Evolutionary conservation across 1,140 invertebrate genomes (phyloP).

Genomic region (Brachystomella parvula): DNA sequence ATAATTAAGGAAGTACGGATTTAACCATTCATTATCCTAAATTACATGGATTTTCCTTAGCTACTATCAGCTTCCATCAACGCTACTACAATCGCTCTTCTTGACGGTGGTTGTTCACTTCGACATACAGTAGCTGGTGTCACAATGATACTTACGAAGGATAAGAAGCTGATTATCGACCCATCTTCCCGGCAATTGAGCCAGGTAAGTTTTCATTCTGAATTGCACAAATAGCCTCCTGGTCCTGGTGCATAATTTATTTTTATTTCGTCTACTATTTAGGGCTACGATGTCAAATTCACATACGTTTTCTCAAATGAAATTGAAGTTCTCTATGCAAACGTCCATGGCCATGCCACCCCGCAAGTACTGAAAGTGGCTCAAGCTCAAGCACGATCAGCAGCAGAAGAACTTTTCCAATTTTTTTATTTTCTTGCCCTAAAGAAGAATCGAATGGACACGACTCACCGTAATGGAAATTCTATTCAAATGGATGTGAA

Average conservation of each 20-base stretch:
- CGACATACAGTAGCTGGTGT: slow-evolving; percentile 24
- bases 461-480: no score
- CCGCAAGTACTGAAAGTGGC: neutral
- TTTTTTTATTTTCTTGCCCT: neutral
- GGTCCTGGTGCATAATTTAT: neutral
- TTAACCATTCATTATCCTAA: slow-evolving; percentile 7
- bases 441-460: neutral
- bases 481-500: no score
- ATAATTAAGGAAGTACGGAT: slow-evolving; percentile 6
- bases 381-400: neutral
- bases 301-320: slow-evolving; percentile 21
- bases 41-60: slow-evolving; percentile 16
- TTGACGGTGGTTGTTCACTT: slow-evolving; percentile 29
- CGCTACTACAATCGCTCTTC: slow-evolving; percentile 19
- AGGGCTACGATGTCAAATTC: slow-evolving; percentile 17
- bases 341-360: slow-evolving; percentile 16
- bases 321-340: slow-evolving; percentile 11
- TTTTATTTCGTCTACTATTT: neutral
- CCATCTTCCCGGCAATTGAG: slow-evolving; percentile 21
- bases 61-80: slow-evolving; percentile 26
- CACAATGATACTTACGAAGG: slow-evolving; percentile 16
- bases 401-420: neutral
- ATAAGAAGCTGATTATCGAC: slow-evolving; percentile 26
- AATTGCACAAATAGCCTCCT: neutral
- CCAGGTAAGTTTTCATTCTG: slow-evolving; percentile 3